Evolutionary conservation across 2,888 invertebrate genomes (phyloP), one percentile per base, ranked within the genome.

Genomic region (Loripinus fragilis): DNA sequence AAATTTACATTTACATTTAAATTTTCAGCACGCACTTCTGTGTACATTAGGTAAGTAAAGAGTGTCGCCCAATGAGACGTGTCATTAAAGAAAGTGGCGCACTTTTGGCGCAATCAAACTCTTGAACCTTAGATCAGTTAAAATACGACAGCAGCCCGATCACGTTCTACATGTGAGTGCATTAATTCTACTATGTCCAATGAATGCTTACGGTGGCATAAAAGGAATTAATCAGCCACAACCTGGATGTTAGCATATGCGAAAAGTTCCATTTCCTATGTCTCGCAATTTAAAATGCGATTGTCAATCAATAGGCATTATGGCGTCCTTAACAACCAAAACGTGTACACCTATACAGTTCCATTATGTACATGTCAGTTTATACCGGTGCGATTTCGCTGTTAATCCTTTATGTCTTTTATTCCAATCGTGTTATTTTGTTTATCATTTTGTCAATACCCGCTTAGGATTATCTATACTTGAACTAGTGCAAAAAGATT

Each of bases 291-390:
- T n/a, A n/a, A n/a, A n/a, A n/a, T n/a, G n/a, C n/a, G n/a, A 50
- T 25, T 69, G 35, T 52, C 71, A 60, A 74, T 79, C 78, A 79
- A 55, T 75, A 69, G 42, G 64, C 71, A 69, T 45, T 20, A 75
- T 68, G 28, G 78, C 78, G 75, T 75, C 78, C 78, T 60, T 79
- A 75, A 75, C 78, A 68, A 79, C 78, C 68, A 67, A 71, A 50
- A 35, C 35, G 50, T 60, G 60, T 60, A 60, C 33, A 60, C 60
- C 60, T 33, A n/a, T n/a, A 60, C 33, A 33, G 60, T 20, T 30
- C 30, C 33, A 60, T 60, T 52, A 52, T 52, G 25, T 25, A 52
- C 25, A 52, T 52, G 25, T 25, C 8, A 7, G 12, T 25, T 8
- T 8, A 38, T 38, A 38, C 38, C 5, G 12, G 38, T 38, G 7